Base-by-base conservation (phyloP, 2,113 vertebrate genomes). In the Coptodon rendalli region DNA sequence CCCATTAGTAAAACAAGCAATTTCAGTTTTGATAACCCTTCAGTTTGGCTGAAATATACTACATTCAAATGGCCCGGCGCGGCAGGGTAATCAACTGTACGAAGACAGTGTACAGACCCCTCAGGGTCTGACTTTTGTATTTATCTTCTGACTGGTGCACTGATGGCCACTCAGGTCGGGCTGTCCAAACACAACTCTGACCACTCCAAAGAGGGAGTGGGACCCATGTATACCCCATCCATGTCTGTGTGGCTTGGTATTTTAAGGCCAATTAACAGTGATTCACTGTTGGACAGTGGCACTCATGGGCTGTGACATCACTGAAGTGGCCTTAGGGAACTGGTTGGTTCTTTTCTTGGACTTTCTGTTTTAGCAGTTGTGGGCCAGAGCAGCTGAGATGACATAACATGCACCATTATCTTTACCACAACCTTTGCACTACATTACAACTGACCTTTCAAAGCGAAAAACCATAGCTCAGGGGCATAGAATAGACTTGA, bases 231-330 rank as follows among this genome's bases (percentile, higher is more conserved):
- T 59, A 57, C 83, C 88, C 61, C 63, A 24, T 82, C 50, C 90
- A 38, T 68, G 45, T 89, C 17, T 11, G 24, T 85, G 92, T 43
- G 94, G 94, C 93, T 92, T 94, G 91, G 93, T 95, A 95, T 95
- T 94, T 96, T 90, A 95, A 92, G 95, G 94, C 93, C 95, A 96
- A 92, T 96, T 94, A 94, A 90, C 89, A 89, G 86, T 92, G 90
- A 96, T 91, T 94, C 94, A 92, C 80, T 88, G 86, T 87, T 92
- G 92, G 94, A 93, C 85, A n/a, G 68, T 81, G 87, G 84, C 88
- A 63, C 66, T 82, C 80, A 38, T 81, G 71, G 84, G 68, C 38
- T 68, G 87, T 94, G 92, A 95, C 95, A 92, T 95, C 91, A 95
- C 34, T 87, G 84, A 89, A 86, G 80, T 22, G 84, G 85, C 85